These are phyloP conservation scores for Ceyx margarethae DNA, from an alignment of 2,113 vertebrate species.

Conservation along the genomic window DNA sequence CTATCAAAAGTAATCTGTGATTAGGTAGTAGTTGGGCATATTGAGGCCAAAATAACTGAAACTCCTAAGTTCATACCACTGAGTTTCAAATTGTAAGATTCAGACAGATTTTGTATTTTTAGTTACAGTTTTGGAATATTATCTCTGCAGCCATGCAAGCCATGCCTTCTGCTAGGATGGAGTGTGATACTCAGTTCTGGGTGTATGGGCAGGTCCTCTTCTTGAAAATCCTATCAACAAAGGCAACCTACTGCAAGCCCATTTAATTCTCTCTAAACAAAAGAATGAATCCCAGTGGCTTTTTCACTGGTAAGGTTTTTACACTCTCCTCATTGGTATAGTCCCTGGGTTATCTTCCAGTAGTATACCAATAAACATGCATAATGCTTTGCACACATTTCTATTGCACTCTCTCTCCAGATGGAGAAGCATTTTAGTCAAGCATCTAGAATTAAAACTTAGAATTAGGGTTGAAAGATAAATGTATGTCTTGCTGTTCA, in stretches of 20 bases:
- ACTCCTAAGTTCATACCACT: background rate
- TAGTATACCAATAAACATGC: background rate
- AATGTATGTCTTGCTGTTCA: background rate
- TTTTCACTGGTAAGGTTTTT: background rate
- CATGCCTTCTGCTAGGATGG: background rate
- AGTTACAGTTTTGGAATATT: background rate
- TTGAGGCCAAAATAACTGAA: background rate
- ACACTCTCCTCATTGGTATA: background rate
- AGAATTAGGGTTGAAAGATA: background rate
- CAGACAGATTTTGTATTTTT: background rate
- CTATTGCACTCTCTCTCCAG: background rate
- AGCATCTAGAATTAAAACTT: background rate
- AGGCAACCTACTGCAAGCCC: background rate
- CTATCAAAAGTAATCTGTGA: background rate
- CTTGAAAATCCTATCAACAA: background rate
- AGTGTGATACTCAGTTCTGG: background rate
- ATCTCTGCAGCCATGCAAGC: background rate
- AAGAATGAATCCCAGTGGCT: background rate
- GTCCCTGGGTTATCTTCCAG: background rate
- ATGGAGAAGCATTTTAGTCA: background rate
- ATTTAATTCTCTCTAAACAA: background rate
- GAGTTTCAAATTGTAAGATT: background rate
- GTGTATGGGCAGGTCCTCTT: background rate
- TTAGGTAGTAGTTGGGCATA: background rate
- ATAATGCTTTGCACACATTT: background rate